Percentiles rank a stretch among this genome's conserved stretches.
Conservation (phyloP, 2,797 vertebrate genomes). For the Rhinophrynus dorsalis region DNA sequence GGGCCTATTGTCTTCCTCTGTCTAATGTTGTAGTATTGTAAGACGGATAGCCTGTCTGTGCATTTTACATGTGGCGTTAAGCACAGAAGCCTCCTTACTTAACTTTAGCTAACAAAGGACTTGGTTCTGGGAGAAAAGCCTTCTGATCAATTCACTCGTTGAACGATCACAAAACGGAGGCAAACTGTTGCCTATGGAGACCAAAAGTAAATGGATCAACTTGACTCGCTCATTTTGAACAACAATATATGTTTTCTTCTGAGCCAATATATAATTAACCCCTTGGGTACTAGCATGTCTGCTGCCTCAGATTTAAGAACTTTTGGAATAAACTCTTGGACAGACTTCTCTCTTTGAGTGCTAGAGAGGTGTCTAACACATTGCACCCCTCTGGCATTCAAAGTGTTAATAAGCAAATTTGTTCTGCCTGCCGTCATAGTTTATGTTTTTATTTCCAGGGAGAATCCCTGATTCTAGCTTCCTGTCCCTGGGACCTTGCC, state of each 20-base stretch:
- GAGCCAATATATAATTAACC: neutral
- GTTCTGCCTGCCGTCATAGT: too few species aligned
- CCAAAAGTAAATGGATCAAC: neutral
- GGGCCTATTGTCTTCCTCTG: neutral
- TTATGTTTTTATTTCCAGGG: too few species aligned
- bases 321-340: too few species aligned
- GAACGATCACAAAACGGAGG: slow-evolving; percentile 16
- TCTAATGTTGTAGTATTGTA: slow-evolving; percentile 4
- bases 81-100: slow-evolving; percentile 5
- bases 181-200: slow-evolving; percentile 23
- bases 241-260: slow-evolving; percentile 20
- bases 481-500: too few species aligned
- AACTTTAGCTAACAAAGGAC: slow-evolving; percentile 29
- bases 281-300: too few species aligned
- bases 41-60: neutral
- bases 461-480: too few species aligned
- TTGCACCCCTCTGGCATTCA: too few species aligned
- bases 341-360: too few species aligned
- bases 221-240: neutral
- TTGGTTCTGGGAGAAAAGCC: slow-evolving; percentile 30
- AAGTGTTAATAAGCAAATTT: too few species aligned
- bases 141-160: neutral
- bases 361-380: too few species aligned
- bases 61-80: neutral
- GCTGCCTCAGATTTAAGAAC: too few species aligned